Evolutionary conservation across 2,113 vertebrate species (phyloP), one percentile per base, ranked within the genome.

Genomic region (Australoheros scitulus): DNA sequence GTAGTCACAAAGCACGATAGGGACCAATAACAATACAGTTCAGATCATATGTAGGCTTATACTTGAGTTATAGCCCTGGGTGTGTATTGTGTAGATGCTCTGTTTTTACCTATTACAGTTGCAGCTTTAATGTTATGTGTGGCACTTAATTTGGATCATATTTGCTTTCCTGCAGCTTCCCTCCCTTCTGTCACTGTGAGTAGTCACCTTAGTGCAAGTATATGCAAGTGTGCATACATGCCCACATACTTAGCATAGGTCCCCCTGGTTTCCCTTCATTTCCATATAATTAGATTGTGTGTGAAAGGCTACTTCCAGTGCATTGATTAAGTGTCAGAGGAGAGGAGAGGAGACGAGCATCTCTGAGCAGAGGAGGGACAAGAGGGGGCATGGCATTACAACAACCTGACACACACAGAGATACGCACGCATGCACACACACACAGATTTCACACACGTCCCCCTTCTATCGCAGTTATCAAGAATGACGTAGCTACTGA

Each of bases 281-380:
- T 97, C 95, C 96, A 96, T 97, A 96, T 98, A 97, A 98, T 98
- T 97, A 97, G 97, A 97, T 98, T 98, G 97, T 96, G 96, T 96
- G 95, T 92, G 90, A 97, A 97, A 97, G 97, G 97, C 97, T 97
- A 96, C 97, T 97, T 96, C 95, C 94, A 95, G 93, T 94, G 95
- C 96, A 98, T 97, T 97, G 97, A 98, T 98, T 97, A 97, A 96
- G 95, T 96, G 93, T 96, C 96, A 94, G 77, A 93, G 94, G 72
- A 94, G 95, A 96, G 93, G 95, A 95, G 80, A 94, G 93, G 95
- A 96, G 93, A 95, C 87, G 63, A 95, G 96, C 96, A 97, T 91
- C 92, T 82, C 50, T 80, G 72, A 81, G 84, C 77, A 81, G 86
- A 20, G 52, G 68, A 75, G 79, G 76, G 76, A 82, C 84, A 87